Evolutionary conservation across 2,113 vertebrate genomes (phyloP), one percentile per base, ranked within the genome.

Genomic region (Phyllostomus hastatus): DNA sequence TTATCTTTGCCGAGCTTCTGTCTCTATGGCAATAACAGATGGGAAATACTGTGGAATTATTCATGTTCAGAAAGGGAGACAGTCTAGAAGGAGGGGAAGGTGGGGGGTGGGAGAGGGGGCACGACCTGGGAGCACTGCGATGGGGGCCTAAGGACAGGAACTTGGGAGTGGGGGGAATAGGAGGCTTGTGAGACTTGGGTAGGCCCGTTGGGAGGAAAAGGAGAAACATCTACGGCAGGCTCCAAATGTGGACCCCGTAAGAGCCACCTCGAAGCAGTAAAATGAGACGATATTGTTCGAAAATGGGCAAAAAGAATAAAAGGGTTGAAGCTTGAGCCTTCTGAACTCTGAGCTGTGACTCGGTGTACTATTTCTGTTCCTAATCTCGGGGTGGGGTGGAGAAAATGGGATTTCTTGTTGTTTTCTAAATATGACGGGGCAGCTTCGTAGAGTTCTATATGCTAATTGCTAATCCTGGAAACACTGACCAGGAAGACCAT

Each of bases 1-100:
- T 98, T 97, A 98, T 97, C 97, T 97, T 95, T 94, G 94, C 93
- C 14, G 95, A 97, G 97, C 97, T 97, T 96, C 97, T 96, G 97
- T 98, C 97, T 97, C 97, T 97, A 98, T 97, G 97, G 97, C 95
- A 97, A 98, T 97, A 98, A 97, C 97, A 98, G 97, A 97, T 97
- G 97, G 97, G 94, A 97, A 97, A 93, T 97, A 96, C 97, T 97
- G 93, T 80, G 94, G 97, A 94, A 98, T 97, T 98, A 97, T 97
- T 97, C 97, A 98, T 97, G 96, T 91, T 97, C 96, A 87, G 96
- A 87, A 95, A 96, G 95, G 95, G 73, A 96, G 96, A 95, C 96
- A 96, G 96, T 88, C 88, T 41, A 87, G 91, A 15, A 43, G 82
- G 76, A 46, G 78, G 15, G 52, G 80, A 81, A n/a, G 75, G 41